These are phyloP conservation scores for Zaprionus ornatus DNA, from an alignment of 1,140 invertebrate genomes.

Conservation along the genomic window DNA sequence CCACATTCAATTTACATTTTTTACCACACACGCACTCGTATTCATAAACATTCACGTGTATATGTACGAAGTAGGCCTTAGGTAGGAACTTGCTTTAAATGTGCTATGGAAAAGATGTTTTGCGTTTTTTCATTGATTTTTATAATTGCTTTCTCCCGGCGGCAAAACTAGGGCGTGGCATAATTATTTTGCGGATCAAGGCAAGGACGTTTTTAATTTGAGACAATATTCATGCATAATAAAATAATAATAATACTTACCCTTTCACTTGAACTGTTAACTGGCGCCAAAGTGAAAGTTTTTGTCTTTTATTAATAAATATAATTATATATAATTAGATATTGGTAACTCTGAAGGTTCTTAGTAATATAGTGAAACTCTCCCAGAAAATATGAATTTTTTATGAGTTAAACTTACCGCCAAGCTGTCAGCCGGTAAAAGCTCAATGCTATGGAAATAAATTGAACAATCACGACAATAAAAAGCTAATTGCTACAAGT, in stretches of 20 bases:
- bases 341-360: too few species aligned
- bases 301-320: too few species aligned
- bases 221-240: conserved; percentile 1
- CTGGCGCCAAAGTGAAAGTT: not conserved
- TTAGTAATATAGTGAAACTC: too few species aligned
- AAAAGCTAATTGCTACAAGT: not conserved
- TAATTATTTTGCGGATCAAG: conserved; percentile 14
- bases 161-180: not conserved
- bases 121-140: not conserved
- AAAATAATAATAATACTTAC: not conserved
- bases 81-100: conserved; percentile 7
- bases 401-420: not conserved
- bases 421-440: not conserved
- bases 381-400: not conserved
- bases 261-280: too few species aligned
- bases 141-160: conserved; percentile 22
- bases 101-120: not conserved
- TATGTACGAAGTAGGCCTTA: conserved; percentile 12
- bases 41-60: not conserved
- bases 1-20: conserved; percentile 30
- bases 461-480: not conserved
- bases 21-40: conserved; percentile 1
- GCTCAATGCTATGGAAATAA: conserved; percentile 4
- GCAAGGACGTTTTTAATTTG: conserved; percentile 2
- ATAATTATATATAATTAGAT: too few species aligned